Evolutionary conservation across 2,888 invertebrate species (phyloP).

Genomic region (Dexiosoma caninum): DNA sequence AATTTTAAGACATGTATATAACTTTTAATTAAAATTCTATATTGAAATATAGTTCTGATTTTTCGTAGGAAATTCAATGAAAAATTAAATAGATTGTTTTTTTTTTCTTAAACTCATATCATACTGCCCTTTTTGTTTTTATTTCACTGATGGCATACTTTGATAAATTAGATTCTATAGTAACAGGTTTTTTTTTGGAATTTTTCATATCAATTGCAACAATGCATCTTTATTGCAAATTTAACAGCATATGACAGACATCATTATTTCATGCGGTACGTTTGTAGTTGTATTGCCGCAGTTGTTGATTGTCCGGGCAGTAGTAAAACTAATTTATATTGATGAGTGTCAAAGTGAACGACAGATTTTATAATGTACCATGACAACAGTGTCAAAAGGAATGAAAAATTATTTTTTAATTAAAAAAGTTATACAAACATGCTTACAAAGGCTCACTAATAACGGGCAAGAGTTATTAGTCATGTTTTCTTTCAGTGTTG

Average conservation of each 20-base stretch:
- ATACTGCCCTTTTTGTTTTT: no score
- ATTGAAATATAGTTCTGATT: no score
- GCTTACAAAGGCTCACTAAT: background rate
- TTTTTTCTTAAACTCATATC: no score
- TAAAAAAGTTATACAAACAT: background rate
- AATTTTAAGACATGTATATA: no score
- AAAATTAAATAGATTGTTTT: no score
- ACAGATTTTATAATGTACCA: conserved; percentile 42
- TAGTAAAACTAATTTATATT: conserved; percentile 39
- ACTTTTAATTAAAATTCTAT: no score
- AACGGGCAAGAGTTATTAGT: no score
- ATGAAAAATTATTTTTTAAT: conserved; percentile 25
- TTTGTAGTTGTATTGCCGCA: background rate
- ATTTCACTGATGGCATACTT: conserved; percentile 20
- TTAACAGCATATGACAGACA: background rate
- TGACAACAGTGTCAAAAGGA: conserved; percentile 40
- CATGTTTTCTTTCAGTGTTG: no score
- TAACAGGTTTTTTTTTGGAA: background rate
- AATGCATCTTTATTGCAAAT: background rate
- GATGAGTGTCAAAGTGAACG: conserved; percentile 51
- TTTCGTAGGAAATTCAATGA: no score
- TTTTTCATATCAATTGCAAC: background rate
- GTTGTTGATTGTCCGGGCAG: background rate
- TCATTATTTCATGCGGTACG: background rate
- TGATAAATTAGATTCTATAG: conserved; percentile 37